phyloP scores from a whole-genome alignment of 1,140 invertebrate genomes.

The Druon quercuslanigerum region DNA sequence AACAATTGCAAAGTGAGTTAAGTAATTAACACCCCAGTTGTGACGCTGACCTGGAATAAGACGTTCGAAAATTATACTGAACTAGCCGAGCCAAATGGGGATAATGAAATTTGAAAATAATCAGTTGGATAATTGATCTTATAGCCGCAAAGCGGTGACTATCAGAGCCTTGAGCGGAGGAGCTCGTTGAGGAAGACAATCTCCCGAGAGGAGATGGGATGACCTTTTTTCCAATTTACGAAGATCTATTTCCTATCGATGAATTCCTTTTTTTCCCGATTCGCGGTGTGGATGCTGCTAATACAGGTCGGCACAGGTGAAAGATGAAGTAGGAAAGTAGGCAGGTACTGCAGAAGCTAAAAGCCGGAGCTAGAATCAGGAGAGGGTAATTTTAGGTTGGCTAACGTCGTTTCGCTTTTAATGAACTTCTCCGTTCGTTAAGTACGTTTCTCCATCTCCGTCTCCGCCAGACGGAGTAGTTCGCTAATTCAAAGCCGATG shows the following conservation, averaged over 20 bases:
- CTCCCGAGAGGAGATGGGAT: slow-evolving; percentile 75
- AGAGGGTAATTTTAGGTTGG: slow-evolving; percentile 74
- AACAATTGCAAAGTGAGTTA: too few relatives aligned
- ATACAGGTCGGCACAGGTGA: slow-evolving; percentile 43
- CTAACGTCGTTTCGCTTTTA: slow-evolving; percentile 75
- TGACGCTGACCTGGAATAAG: too few relatives aligned
- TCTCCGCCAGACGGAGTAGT: slow-evolving; percentile 43
- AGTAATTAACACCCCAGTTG: too few relatives aligned
- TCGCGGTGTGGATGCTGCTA: slow-evolving; percentile 34
- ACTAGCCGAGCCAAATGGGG: slow-evolving; percentile 49
- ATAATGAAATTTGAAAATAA: slow-evolving; percentile 76
- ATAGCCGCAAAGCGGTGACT: slow-evolving; percentile 67
- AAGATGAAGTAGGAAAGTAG: slow-evolving; percentile 51
- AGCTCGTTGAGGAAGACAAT: slow-evolving; percentile 69
- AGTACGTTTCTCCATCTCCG: slow-evolving; percentile 72
- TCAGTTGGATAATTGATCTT: slow-evolving; percentile 68
- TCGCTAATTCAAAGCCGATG: slow-evolving; percentile 22
- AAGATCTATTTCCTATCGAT: slow-evolving; percentile 76
- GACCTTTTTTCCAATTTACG: slow-evolving; percentile 63
- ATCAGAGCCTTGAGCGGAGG: slow-evolving; percentile 55
- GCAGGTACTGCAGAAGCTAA: slow-evolving; percentile 46
- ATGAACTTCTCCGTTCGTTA: slow-evolving; percentile 76
- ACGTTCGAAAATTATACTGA: too few relatives aligned
- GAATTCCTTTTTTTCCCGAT: slow-evolving; percentile 56
- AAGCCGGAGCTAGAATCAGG: slow-evolving; percentile 53